phyloP scores from a whole-genome alignment of 2,113 vertebrate species.

The Ardeotis arabs region DNA sequence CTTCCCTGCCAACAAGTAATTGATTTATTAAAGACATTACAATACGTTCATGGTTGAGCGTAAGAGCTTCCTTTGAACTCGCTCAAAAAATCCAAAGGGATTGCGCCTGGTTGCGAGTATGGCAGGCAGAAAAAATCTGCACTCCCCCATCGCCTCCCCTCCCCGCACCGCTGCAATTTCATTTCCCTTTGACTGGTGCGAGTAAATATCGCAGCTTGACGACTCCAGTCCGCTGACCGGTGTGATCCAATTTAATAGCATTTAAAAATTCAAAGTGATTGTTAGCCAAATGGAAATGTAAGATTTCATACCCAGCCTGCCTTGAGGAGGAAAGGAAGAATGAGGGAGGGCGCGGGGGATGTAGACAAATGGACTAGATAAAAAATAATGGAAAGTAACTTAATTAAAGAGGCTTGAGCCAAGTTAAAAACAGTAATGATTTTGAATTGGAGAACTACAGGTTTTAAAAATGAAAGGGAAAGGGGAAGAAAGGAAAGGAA shows the following conservation, averaged over 20 bases:
- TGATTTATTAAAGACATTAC: conserved; percentile 83
- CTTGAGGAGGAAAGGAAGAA: conserved; percentile 53
- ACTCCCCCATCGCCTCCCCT: background rate
- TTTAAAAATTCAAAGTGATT: conserved; percentile 74
- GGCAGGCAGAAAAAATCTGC: conserved; percentile 44
- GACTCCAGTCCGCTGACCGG: conserved; percentile 69
- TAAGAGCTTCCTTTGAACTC: conserved; percentile 76
- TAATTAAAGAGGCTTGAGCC: conserved; percentile 67
- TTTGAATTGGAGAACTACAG: conserved; percentile 34
- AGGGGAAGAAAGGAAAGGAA: background rate
- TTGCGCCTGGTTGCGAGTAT: conserved; percentile 67
- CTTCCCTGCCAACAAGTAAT: conserved; percentile 81
- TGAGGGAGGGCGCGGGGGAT: conserved; percentile 46
- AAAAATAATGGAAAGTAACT: conserved; percentile 74
- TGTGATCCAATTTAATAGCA: conserved; percentile 78
- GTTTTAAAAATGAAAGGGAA: conserved; percentile 29
- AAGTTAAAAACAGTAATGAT: conserved; percentile 62
- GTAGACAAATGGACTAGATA: conserved; percentile 73
- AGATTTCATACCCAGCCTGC: conserved; percentile 70
- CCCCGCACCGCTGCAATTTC: conserved; percentile 20
- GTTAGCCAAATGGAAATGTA: conserved; percentile 72
- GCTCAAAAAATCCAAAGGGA: conserved; percentile 69
- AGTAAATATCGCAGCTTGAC: conserved; percentile 77
- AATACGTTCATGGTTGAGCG: conserved; percentile 71
- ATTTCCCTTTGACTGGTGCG: conserved; percentile 67